Conservation (phyloP, 2,888 invertebrate genomes). For the Mimachlamys varia region DNA sequence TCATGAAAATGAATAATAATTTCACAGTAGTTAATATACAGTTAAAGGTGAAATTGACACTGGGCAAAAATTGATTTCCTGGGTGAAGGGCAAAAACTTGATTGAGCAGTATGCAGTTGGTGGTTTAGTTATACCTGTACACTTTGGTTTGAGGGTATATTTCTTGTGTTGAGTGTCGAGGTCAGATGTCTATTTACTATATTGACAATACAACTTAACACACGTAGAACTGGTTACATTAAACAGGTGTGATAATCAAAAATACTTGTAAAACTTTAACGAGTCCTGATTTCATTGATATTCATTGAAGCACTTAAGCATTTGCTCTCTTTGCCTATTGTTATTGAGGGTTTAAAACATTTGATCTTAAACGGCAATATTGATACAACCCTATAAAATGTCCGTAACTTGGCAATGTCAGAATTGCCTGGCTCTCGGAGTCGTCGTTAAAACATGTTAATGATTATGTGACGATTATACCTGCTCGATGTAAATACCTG, state of each 20-base stretch:
- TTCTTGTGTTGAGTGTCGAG: background rate
- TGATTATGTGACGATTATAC: background rate
- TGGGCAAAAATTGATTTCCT: too few species aligned
- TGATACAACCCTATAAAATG: background rate
- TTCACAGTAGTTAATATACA: too few species aligned
- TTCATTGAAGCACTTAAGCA: background rate
- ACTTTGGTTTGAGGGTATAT: background rate
- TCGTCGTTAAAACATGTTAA: slow-evolving; percentile 1
- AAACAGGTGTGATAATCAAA: background rate
- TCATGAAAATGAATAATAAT: too few species aligned
- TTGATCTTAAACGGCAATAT: slow-evolving; percentile 2
- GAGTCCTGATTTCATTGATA: background rate
- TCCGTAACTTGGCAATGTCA: background rate
- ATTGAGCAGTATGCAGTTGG: too few species aligned
- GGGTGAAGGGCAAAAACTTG: too few species aligned
- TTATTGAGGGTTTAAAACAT: background rate
- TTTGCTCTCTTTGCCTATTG: background rate
- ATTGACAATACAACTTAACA: background rate
- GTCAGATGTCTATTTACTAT: background rate
- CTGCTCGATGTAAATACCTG: background rate
- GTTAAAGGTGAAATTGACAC: too few species aligned
- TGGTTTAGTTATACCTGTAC: background rate
- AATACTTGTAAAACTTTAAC: background rate
- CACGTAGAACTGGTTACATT: background rate
- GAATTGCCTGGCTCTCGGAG: background rate